phyloP scores from a whole-genome alignment of 2,888 invertebrate species.

The Hyalella azteca region DNA sequence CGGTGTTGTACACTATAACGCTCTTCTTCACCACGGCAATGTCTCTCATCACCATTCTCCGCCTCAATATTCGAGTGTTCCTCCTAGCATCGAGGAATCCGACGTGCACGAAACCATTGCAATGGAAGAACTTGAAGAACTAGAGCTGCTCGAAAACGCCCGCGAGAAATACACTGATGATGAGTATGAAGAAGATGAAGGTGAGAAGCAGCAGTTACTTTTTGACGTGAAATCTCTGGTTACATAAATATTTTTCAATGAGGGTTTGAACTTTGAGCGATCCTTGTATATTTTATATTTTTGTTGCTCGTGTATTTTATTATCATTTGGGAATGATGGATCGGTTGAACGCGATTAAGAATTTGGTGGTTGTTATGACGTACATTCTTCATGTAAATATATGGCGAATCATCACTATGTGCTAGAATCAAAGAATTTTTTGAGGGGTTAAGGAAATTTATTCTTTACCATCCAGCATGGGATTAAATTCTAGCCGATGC shows the following conservation, averaged over 20 bases:
- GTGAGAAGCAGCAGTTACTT: neutral
- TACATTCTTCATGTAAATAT: too few relatives aligned
- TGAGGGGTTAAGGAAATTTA: too few relatives aligned
- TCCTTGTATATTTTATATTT: too few relatives aligned
- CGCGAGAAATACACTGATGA: slow-evolving; percentile 20
- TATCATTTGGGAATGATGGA: too few relatives aligned
- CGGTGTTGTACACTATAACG: neutral
- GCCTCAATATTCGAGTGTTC: neutral
- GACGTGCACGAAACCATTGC: slow-evolving; percentile 9
- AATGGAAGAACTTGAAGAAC: slow-evolving; percentile 18
- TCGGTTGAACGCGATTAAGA: too few relatives aligned
- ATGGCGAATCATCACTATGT: too few relatives aligned
- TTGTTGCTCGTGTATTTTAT: too few relatives aligned
- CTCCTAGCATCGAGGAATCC: neutral
- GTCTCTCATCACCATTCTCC: neutral
- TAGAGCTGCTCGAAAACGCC: slow-evolving; percentile 19
- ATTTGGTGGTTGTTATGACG: too few relatives aligned
- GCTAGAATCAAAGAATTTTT: too few relatives aligned
- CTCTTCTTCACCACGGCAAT: neutral
- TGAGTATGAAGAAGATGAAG: slow-evolving; percentile 30
- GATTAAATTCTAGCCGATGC: too few relatives aligned
- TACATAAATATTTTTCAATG: neutral
- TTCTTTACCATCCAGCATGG: too few relatives aligned
- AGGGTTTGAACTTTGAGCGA: too few relatives aligned
- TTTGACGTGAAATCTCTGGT: neutral